phyloP scores from a whole-genome alignment of 23 tunicate species.

The Corella eumyota region DNA sequence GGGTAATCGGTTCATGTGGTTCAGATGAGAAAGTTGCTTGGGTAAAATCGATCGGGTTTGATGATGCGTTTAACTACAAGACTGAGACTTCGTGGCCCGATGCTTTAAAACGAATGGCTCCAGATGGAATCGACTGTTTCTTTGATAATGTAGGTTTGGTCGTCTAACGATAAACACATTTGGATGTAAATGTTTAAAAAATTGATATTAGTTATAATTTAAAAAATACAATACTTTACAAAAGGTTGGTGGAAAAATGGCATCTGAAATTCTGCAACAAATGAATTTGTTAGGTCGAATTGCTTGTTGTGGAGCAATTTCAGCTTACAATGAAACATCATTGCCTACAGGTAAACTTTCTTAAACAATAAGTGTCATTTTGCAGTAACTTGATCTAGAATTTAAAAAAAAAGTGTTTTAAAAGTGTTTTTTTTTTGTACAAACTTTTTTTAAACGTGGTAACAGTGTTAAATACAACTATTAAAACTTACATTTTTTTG shows the following conservation, averaged over 20 bases:
- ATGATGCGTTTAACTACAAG: slow-evolving; percentile 82
- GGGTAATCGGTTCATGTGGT: slow-evolving; percentile 45
- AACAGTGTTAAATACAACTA: too few relatives aligned
- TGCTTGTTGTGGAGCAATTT: slow-evolving; percentile 49
- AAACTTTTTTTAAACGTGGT: too few relatives aligned
- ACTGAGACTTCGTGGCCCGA: slow-evolving; percentile 31
- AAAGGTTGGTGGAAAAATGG: slow-evolving; percentile 73
- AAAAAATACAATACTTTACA: too few relatives aligned
- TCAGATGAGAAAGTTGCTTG: slow-evolving; percentile 18
- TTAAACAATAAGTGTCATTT: too few relatives aligned
- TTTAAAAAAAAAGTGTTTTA: too few relatives aligned
- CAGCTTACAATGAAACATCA: slow-evolving; percentile 22
- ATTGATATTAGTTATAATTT: too few relatives aligned
- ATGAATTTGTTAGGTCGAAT: slow-evolving; percentile 63
- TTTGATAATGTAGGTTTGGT: slow-evolving; percentile 63
- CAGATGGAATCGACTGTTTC: slow-evolving; percentile 84
- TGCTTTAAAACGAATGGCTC: slow-evolving; percentile 53
- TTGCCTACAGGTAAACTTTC: slow-evolving; percentile 21
- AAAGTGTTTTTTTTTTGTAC: too few relatives aligned
- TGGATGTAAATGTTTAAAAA: background rate
- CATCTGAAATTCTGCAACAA: slow-evolving; percentile 25
- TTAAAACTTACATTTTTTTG: too few relatives aligned
- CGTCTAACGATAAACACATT: background rate
- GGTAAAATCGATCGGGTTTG: slow-evolving; percentile 61
- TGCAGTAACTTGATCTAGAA: too few relatives aligned